phyloP scores from a whole-genome alignment of 2,113 vertebrate species.

The Microcebus tavaratra region DNA sequence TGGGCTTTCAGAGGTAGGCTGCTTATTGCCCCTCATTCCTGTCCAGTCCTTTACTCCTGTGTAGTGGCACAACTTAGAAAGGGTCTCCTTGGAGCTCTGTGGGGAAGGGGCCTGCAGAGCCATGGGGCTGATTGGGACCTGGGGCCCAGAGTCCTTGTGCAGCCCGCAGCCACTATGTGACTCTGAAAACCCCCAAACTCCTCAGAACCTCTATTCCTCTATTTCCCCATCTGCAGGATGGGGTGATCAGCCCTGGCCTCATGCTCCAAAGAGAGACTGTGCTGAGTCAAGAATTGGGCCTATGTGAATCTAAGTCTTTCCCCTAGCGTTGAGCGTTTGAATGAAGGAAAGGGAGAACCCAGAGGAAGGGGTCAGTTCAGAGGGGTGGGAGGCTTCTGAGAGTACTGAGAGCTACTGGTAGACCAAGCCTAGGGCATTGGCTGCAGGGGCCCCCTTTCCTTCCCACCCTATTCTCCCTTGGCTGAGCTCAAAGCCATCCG shows the following conservation, averaged over 20 bases:
- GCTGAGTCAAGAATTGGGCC: background rate
- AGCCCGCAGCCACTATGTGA: background rate
- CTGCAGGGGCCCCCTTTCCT: constrained; percentile 84
- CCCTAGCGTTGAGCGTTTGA: background rate
- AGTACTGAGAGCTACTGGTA: background rate
- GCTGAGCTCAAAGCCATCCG: constrained; percentile 75
- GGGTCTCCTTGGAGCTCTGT: background rate
- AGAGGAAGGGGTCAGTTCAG: background rate
- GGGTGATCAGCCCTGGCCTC: background rate
- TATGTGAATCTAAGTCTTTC: background rate
- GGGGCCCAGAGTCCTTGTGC: background rate
- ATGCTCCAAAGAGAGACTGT: background rate
- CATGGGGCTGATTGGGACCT: background rate
- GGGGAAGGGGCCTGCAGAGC: background rate
- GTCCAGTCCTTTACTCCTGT: background rate
- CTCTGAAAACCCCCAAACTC: background rate
- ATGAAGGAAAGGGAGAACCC: background rate
- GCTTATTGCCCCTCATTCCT: background rate
- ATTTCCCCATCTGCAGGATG: background rate
- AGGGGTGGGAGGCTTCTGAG: background rate
- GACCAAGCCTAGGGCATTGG: background rate
- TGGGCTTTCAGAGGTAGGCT: background rate
- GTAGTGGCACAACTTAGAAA: background rate
- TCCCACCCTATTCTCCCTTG: constrained; percentile 80
- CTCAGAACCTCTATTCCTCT: constrained; percentile 24